Base-by-base conservation (phyloP, 2,113 vertebrate species). In the Phasianus colchicus region DNA sequence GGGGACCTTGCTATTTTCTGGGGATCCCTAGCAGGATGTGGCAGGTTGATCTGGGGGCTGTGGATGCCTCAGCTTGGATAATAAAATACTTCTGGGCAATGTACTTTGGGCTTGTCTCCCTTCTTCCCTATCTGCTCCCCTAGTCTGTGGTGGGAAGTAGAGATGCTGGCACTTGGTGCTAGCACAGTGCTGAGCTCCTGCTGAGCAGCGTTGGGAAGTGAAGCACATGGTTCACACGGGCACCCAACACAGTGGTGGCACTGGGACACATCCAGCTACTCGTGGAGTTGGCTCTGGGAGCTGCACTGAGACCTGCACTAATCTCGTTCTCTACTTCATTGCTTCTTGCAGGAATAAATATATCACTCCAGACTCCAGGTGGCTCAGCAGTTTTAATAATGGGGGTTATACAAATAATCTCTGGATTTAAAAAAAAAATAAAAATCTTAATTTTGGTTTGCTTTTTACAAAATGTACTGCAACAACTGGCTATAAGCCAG, bases 241-340 rank as follows among this genome's bases (percentile, higher is more conserved):
- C 18, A 18, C 45, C 24, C 40, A 38, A 2, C 67, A 57, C 32
- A 8, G 24, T 17, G 70, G 61, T 43, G 74, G 16, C 61, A 18
- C 1, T 1, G 0, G 38, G 27, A 50, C 63, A 45, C 27, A 4
- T 50, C 52, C 70, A 11, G 22, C 45, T 40, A 0, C 21, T 1
- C 6, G 13, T 7, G 14, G 54, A 34, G 43, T 61, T 76, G 3
- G 18, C 60, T 10, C 0, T 0, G 2, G 5, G 66, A 89, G 63
- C 32, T 50, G 32, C 2, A 8, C 4, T 8, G 65, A 58, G 76
- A 36, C 30, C 30, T 15, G 6, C 9, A 0, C 81, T 17, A 19
- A 38, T 27, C 45, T 50, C 2, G 0, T 16, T 34, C 79, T 18
- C 69, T 30, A 10, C 73, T 42, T 32, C 69, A 5, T 13, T 5